phyloP scores from a whole-genome alignment of 1,140 invertebrate species.

The Arctopsyche grandis region DNA sequence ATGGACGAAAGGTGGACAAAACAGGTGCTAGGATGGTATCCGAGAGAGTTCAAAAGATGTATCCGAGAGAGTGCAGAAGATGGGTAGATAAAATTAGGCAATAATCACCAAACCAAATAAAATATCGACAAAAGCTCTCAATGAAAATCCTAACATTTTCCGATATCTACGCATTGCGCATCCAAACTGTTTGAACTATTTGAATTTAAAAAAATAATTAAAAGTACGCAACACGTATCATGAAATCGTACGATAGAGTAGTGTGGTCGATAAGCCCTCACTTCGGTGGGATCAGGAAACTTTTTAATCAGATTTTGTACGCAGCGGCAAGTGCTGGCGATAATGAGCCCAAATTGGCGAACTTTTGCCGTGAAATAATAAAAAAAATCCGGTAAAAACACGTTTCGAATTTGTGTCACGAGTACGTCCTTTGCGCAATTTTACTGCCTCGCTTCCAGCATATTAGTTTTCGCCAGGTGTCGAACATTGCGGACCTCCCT shows the following conservation, averaged over 20 bases:
- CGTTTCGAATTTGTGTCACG: slow-evolving; percentile 19
- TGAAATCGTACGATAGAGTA: neutral
- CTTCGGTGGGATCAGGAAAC: neutral
- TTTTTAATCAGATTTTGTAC: slow-evolving; percentile 20
- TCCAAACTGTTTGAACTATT: neutral
- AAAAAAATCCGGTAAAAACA: no score
- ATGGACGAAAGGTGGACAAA: no score
- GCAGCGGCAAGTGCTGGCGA: neutral
- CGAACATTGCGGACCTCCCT: neutral
- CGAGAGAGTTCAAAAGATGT: no score
- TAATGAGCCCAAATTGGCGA: slow-evolving; percentile 10
- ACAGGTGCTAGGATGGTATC: no score
- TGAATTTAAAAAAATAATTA: neutral
- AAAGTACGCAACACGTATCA: neutral
- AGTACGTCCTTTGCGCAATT: neutral
- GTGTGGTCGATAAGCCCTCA: neutral
- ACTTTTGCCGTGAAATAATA: neutral
- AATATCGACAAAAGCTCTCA: neutral
- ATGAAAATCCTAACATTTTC: neutral
- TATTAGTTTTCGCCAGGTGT: slow-evolving; percentile 28
- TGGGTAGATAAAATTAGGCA: no score
- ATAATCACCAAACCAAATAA: no score
- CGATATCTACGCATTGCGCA: neutral
- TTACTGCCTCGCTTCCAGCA: neutral
- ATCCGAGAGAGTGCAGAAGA: no score